Evolutionary conservation across 2,888 invertebrate genomes (phyloP), one percentile per base, ranked within the genome.

Genomic region (Suillia variegata): DNA sequence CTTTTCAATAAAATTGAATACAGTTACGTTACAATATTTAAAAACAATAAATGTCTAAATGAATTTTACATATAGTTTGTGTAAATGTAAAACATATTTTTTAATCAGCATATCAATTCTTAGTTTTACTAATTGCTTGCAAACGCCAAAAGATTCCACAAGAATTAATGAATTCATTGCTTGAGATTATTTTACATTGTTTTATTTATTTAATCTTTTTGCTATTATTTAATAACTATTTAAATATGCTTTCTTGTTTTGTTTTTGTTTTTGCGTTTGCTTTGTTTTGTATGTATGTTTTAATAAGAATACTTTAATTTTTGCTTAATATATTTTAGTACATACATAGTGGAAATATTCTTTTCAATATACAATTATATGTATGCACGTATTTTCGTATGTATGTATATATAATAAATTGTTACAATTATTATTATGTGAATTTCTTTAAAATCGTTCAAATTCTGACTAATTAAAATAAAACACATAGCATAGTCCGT

Each of bases 21-120:
- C n/a, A n/a, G n/a, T n/a, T n/a, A n/a, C n/a, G n/a, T n/a, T n/a
- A 45, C 38, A 20, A 52, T 22, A 31, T 42, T 24, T 59, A 57
- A 56, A 59, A 58, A 56, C 38, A 55, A 62, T 54, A 20, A 54
- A 47, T 62, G 33, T 47, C 21, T 51, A 42, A 24, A 53, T 20
- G 57, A 59, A 54, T 56, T 59, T 65, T 55, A 51, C 54, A 64
- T 45, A 17, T n/a, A 12, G 42, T 57, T 20, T 26, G 12, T 63
- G 56, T n/a, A n/a, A 42, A 55, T 45, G 61, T 58, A 66, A 67
- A 49, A 65, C n/a, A n/a, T n/a, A n/a, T n/a, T n/a, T n/a, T n/a
- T n/a, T n/a, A 67, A 74, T 71, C 75, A 73, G 73, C 73, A 73
- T 75, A 73, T 75, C 73, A 73, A 74, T 72, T 74, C 38, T 49